phyloP scores from a whole-genome alignment of 2,888 invertebrate genomes.

The Cheilosia urbana region DNA sequence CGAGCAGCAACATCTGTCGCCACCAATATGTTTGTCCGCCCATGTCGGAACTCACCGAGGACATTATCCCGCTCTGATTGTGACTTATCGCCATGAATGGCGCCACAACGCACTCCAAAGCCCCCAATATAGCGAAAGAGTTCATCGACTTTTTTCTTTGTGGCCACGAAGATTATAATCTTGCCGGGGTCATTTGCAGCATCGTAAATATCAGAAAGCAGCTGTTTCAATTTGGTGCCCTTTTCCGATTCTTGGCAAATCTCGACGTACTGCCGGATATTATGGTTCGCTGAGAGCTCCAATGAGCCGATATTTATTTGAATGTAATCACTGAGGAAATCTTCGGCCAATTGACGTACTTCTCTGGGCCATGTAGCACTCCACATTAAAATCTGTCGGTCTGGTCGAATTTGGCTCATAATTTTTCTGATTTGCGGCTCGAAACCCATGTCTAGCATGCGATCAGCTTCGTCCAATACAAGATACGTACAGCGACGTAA shows the following conservation, averaged over 20 bases:
- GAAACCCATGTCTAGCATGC: conserved; percentile 99
- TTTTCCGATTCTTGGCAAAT: conserved; percentile 91
- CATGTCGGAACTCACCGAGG: conserved; percentile 93
- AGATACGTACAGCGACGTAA: conserved; percentile 91
- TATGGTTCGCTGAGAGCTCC: conserved; percentile 93
- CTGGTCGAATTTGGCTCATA: conserved; percentile 95
- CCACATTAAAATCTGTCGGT: conserved; percentile 99
- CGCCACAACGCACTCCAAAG: conserved; percentile 92
- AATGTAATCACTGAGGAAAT: conserved; percentile 94
- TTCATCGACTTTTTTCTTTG: conserved; percentile 96
- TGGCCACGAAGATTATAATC: conserved; percentile 97
- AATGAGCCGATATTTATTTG: conserved; percentile 95
- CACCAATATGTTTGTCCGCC: conserved; percentile 93
- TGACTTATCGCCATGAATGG: conserved; percentile 98
- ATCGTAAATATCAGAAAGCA: conserved; percentile 86
- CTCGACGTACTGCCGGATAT: conserved; percentile 93
- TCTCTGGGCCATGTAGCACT: conserved; percentile 99
- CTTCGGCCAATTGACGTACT: conserved; percentile 95
- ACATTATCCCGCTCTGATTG: conserved; percentile 97
- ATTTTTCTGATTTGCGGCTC: conserved; percentile 98
- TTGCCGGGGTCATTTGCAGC: conserved; percentile 93
- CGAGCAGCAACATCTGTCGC: conserved; percentile 99
- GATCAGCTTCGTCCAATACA: conserved; percentile 95
- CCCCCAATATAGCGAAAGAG: conserved; percentile 91
- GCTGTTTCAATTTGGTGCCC: conserved; percentile 84